These are phyloP conservation scores for Halcyon senegalensis DNA, from an alignment of 2,113 vertebrate species.

Conservation along the genomic window DNA sequence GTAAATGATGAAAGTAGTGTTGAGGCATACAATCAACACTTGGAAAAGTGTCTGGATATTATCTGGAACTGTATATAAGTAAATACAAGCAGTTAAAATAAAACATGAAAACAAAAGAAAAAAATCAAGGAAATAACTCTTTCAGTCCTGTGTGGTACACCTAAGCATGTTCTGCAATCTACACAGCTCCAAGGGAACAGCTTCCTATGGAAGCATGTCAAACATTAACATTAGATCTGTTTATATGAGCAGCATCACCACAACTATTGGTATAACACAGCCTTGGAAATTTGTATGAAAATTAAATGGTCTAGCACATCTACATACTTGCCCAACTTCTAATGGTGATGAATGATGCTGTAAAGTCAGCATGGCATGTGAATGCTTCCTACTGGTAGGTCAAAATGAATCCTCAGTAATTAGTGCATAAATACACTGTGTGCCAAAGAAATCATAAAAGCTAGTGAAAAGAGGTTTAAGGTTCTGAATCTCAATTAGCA, in stretches of 20 bases:
- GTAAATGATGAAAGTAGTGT: not conserved
- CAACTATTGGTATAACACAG: not conserved
- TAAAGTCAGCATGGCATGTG: not conserved
- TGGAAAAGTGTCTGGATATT: not conserved
- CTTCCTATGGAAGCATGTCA: not conserved
- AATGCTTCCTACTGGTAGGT: not conserved
- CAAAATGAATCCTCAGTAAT: not conserved
- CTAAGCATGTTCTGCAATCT: not conserved
- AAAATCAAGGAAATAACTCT: not conserved
- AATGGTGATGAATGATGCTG: not conserved
- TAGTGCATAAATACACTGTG: not conserved
- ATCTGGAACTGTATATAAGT: not conserved
- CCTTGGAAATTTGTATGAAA: not conserved
- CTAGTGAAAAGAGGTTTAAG: not conserved
- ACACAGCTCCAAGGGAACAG: not conserved
- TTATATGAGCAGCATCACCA: not conserved
- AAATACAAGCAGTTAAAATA: not conserved
- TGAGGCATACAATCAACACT: not conserved
- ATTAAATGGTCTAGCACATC: not conserved
- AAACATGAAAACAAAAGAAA: not conserved
- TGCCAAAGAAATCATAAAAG: not conserved
- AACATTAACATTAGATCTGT: not conserved
- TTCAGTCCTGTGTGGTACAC: not conserved
- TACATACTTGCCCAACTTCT: not conserved
- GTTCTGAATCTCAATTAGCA: not conserved